phyloP scores from a whole-genome alignment of 2,113 vertebrate genomes.

The Machaerirhynchus nigripectus region DNA sequence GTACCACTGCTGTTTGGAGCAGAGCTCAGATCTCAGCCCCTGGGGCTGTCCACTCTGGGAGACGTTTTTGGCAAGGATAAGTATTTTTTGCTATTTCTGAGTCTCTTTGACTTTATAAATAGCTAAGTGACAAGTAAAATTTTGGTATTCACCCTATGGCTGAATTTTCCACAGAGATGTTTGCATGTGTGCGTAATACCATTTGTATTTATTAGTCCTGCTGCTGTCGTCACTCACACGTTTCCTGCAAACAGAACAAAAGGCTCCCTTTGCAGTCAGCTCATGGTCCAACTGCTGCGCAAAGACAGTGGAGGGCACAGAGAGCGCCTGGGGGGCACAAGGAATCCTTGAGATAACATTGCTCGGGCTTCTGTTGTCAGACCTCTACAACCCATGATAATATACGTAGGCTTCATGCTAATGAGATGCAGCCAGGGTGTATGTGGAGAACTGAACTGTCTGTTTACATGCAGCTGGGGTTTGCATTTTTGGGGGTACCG shows the following conservation, averaged over 20 bases:
- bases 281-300: background rate
- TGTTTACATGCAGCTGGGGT: background rate
- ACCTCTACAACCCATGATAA: background rate
- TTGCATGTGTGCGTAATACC: background rate
- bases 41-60: constrained; percentile 26
- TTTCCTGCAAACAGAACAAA: constrained; percentile 25
- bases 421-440: background rate
- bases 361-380: background rate
- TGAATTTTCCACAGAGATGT: background rate
- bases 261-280: background rate
- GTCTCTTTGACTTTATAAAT: constrained; percentile 48
- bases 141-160: constrained; percentile 52
- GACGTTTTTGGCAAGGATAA: constrained; percentile 45
- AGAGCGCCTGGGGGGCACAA: background rate
- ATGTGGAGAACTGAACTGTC: background rate
- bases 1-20: constrained; percentile 2
- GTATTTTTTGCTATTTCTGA: constrained; percentile 28
- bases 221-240: background rate
- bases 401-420: background rate
- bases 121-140: constrained; percentile 63
- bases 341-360: constrained; percentile 41
- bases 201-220: constrained; percentile 16
- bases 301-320: background rate
- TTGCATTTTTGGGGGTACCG: background rate
- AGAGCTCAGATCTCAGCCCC: background rate